Percentiles rank a stretch among this genome's conserved stretches.
Evolutionary conservation across 1,140 invertebrate species (phyloP).

Genomic region (Zaprionus gabonicus): DNA sequence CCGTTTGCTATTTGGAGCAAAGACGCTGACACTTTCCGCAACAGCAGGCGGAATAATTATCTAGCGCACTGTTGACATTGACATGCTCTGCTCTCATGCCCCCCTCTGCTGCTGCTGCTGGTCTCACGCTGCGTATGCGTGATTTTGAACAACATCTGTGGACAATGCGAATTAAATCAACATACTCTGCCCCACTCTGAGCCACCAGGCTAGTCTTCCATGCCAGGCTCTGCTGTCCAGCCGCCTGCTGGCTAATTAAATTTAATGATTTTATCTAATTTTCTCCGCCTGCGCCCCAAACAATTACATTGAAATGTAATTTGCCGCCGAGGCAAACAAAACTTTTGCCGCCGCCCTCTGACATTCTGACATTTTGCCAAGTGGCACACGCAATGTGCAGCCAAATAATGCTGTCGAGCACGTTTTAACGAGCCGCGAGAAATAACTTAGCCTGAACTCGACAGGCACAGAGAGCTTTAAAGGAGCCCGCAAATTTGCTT

Average conservation of each 20-base stretch:
- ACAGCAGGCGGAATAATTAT: slow-evolving; percentile 61
- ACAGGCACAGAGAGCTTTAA: neutral
- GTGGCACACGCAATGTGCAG: slow-evolving; percentile 11
- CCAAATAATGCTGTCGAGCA: slow-evolving; percentile 15
- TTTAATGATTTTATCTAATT: slow-evolving; percentile 72
- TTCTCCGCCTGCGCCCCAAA: slow-evolving; percentile 18
- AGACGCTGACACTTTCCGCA: slow-evolving; percentile 41
- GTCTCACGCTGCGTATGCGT: slow-evolving; percentile 64
- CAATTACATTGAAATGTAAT: slow-evolving; percentile 51
- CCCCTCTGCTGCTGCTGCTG: neutral
- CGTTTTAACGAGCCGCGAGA: slow-evolving; percentile 9
- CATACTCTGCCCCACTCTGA: slow-evolving; percentile 18
- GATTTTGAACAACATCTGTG: slow-evolving; percentile 49
- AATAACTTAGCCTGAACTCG: neutral
- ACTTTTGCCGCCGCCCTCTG: slow-evolving; percentile 24
- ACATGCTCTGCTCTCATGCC: slow-evolving; percentile 41
- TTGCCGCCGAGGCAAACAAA: slow-evolving; percentile 51
- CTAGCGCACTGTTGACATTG: slow-evolving; percentile 72
- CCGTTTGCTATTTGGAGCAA: slow-evolving; percentile 70
- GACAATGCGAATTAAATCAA: slow-evolving; percentile 15
- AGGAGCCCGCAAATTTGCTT: neutral
- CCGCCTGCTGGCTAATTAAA: slow-evolving; percentile 69
- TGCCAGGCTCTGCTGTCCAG: no score
- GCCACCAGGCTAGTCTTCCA: neutral
- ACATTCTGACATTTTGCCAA: slow-evolving; percentile 17